Percentiles rank a stretch among this genome's conserved stretches.
Evolutionary conservation across 2,888 invertebrate species (phyloP).

Genomic region (Diaprepes abbreviatus): DNA sequence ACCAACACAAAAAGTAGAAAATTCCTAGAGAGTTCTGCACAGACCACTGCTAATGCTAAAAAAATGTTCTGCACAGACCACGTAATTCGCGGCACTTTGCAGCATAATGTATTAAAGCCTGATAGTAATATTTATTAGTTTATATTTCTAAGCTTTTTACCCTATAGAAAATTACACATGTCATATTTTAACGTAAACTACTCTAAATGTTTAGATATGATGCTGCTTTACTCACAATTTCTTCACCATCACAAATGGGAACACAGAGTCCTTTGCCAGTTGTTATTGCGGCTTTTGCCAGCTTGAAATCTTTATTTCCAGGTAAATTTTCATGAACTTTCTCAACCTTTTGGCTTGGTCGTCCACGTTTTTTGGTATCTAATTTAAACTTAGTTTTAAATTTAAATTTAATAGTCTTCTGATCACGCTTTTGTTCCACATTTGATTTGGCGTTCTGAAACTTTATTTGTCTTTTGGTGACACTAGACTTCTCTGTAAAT

Average conservation of each 20-base stretch:
- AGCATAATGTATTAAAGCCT: too few species aligned
- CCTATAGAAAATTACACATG: too few species aligned
- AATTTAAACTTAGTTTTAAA: constrained; percentile 54
- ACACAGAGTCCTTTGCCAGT: constrained; percentile 71
- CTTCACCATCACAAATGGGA: constrained; percentile 73
- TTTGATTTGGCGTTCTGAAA: not conserved
- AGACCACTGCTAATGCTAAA: too few species aligned
- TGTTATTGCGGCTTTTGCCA: constrained; percentile 61
- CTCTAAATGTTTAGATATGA: too few species aligned
- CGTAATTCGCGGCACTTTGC: too few species aligned
- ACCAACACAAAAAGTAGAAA: too few species aligned
- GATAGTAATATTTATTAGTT: too few species aligned
- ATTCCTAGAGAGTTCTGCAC: too few species aligned
- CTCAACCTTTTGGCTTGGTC: constrained; percentile 27
- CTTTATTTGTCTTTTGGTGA: constrained; percentile 1
- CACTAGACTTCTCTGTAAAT: not conserved
- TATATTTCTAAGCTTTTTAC: too few species aligned
- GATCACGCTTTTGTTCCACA: constrained; percentile 1
- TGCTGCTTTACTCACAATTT: constrained; percentile 56
- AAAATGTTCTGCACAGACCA: too few species aligned
- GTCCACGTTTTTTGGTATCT: constrained; percentile 31
- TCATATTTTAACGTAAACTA: too few species aligned
- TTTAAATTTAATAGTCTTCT: constrained; percentile 56
- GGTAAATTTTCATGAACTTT: constrained; percentile 43
- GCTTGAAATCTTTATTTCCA: constrained; percentile 42